Conservation (phyloP, 2,888 invertebrate species). For the Calliphora vomitoria region DNA sequence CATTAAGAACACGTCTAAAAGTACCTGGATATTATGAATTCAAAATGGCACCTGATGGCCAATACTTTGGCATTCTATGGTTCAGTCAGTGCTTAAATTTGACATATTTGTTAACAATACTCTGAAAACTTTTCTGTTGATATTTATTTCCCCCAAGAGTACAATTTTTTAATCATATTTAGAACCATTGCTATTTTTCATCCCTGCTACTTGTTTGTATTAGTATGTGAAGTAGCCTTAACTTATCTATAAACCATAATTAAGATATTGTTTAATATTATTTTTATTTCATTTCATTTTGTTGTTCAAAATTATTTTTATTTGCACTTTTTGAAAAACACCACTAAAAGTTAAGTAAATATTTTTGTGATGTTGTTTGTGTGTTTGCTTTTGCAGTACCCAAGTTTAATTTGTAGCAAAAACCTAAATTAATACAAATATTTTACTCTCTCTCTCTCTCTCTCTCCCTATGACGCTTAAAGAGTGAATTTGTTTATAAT, state of each 20-base stretch:
- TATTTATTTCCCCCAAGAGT: neutral
- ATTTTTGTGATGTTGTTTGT: conserved; percentile 20
- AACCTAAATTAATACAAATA: too few species aligned
- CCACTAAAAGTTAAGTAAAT: conserved; percentile 52
- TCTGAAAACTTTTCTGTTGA: too few species aligned
- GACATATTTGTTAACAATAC: too few species aligned
- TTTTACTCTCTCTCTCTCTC: neutral
- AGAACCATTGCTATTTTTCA: neutral
- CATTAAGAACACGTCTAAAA: too few species aligned
- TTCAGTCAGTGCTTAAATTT: too few species aligned
- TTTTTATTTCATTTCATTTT: conserved; percentile 37
- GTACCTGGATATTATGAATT: too few species aligned
- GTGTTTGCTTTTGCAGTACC: conserved; percentile 9
- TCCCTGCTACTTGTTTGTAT: neutral
- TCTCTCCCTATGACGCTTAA: neutral
- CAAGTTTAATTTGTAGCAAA: conserved; percentile 17
- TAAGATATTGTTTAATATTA: conserved; percentile 57
- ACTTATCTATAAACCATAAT: conserved; percentile 66
- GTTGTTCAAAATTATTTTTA: conserved; percentile 19
- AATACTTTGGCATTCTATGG: too few species aligned
- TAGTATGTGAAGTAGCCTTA: conserved; percentile 39
- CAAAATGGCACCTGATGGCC: too few species aligned
- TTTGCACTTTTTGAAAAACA: conserved; percentile 35
- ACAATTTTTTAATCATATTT: neutral
- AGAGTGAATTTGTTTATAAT: neutral